phyloP scores from a whole-genome alignment of 2,113 vertebrate genomes.

The Centropristis striata region DNA sequence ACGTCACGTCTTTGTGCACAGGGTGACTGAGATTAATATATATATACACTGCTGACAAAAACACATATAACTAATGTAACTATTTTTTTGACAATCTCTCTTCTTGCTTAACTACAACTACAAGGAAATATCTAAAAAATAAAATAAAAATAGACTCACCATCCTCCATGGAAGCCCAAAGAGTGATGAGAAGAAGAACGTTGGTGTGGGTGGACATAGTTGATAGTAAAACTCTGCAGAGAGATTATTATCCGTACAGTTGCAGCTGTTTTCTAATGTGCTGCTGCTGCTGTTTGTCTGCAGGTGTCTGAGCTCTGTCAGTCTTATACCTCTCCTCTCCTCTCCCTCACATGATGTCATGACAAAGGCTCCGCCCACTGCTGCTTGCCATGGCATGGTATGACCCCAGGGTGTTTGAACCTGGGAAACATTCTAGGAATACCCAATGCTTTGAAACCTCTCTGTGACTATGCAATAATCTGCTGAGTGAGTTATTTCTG shows the following conservation, averaged over 20 bases:
- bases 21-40: background rate
- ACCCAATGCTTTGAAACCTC: slow-evolving; percentile 15
- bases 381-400: slow-evolving; percentile 16
- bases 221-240: slow-evolving; percentile 30
- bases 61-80: too few relatives aligned
- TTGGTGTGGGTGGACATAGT: slow-evolving; percentile 64
- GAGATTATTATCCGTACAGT: slow-evolving; percentile 12
- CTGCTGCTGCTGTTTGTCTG: slow-evolving; percentile 47
- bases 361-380: slow-evolving; percentile 60
- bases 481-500: slow-evolving; percentile 22
- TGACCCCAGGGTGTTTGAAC: slow-evolving; percentile 53
- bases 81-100: background rate
- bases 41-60: too few relatives aligned
- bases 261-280: slow-evolving; percentile 22
- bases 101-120: background rate
- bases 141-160: slow-evolving; percentile 60
- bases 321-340: slow-evolving; percentile 58
- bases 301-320: slow-evolving; percentile 73
- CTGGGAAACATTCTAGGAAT: slow-evolving; percentile 74
- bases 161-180: slow-evolving; percentile 73
- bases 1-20: background rate
- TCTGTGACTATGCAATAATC: slow-evolving; percentile 9
- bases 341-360: slow-evolving; percentile 65
- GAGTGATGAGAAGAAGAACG: slow-evolving; percentile 70
- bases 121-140: background rate